Evolutionary conservation across 2,113 vertebrate species (phyloP), one percentile per base, ranked within the genome.

Genomic region (Hyla sarda): DNA sequence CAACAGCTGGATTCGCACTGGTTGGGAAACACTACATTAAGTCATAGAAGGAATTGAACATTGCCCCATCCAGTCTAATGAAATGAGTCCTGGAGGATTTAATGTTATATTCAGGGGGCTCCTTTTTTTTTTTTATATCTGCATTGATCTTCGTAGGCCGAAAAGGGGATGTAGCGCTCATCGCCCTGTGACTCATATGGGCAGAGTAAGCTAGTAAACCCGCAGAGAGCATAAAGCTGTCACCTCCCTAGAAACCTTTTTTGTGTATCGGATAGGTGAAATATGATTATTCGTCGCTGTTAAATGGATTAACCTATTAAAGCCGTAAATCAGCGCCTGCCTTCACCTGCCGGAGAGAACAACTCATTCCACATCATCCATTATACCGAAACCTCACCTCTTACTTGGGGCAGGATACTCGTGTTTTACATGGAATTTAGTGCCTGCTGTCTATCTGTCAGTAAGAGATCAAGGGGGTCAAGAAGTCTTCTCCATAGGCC

Each of bases 221-320:
- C 56, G 47, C 23, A 9, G 9, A 65, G 52, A 75, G 54, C 58
- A 75, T 84, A 84, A 84, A 84, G 50, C 71, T 84, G 82, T 84
- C 82, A 48, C 37, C 82, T 45, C 34, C 82, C n/a, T 60, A 84
- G 52, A 75, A 75, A 75, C 82, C 82, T 75, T 75, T 75, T 84
- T 62, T 75, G 52, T 84, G 82, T 75, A 84, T 60, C 82, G 62
- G 71, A 62, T 84, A 34, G 11, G 30, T 72, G 82, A 84, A 84
- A 84, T 75, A 84, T 84, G 71, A 75, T 62, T 62, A 62, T 52
- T 37, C 50, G 58, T 84, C 34, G 25, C 72, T 84, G 71, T 58
- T 75, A 84, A 84, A 75, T 75, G 71, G 71, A 74, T 84, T 60
- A 84, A 58, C 71, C 54, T 74, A 84, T 84, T 84, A 60, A 73